Base-by-base conservation (phyloP, 2,888 invertebrate species). In the Microctonus aethiopoides region DNA sequence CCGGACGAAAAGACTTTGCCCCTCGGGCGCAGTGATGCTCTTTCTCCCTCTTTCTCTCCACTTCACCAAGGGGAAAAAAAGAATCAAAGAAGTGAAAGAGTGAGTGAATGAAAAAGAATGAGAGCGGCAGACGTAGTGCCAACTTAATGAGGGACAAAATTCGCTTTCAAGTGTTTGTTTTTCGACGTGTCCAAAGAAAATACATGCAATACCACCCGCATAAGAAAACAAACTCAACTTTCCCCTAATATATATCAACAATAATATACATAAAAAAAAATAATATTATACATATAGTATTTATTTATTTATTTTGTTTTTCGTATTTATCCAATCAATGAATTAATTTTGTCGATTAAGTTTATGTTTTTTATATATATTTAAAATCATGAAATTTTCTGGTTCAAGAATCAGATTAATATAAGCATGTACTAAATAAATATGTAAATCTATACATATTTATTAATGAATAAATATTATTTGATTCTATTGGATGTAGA, bases 131-230 rank as follows among this genome's bases (percentile, higher is more conserved):
- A 11, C 36, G 76, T 79, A 77, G 80, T 82, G 80, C 80, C 80
- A 83, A 81, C 78, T 79, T 83, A 82, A 82, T 80, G 82, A 82
- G 81, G 78, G 79, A 78, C 79, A 46, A 16, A 78, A 81, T 77
- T 78, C 80, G 79, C 77, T 76, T 81, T 74, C 71, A 75, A 78
- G 75, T 77, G 79, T 80, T 80, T 79, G 80, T 80, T 81, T 80
- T 78, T 77, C 75, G 65, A 73, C 70, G 63, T 72, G 72, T 66
- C 67, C 68, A 74, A 56, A 77, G 74, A 75, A 79, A 76, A 78
- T 74, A 74, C 72, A 52, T 52, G 68, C 56, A 67, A 56, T 68
- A 64, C 68, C 70, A 69, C 32, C 34, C 52, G 64, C 57, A 57
- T 46, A 56, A 41, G 66, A 67, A 60, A 62, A 60, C 56, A 20